Base-by-base conservation (phyloP, 1,140 invertebrate species). In the Pygmarrhopalites habei region DNA sequence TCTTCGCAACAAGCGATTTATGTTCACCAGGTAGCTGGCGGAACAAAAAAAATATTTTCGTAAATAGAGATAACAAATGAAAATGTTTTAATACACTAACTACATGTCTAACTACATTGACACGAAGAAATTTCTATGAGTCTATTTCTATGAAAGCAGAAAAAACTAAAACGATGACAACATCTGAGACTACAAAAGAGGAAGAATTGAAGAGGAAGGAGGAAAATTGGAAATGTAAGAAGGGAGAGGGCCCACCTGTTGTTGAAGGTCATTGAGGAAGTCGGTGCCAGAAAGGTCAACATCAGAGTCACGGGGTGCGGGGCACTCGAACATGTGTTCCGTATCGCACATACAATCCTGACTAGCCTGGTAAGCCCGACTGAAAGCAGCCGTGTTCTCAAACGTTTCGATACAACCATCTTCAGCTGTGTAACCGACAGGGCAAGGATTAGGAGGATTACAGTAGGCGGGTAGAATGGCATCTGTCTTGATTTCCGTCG, bases 381-480 rank as follows among this genome's bases (percentile, higher is more conserved):
- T 97, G 78, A 95, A 98, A 0, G 88, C 86, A 0, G 95, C 95
- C 0, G 91, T 92, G 75, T 99, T 98, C 72, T 95, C 92, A 73
- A 98, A 98, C 41, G 90, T 83, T 52, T 83, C 87, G 62, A 95
- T 80, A 75, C 96, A 99, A 69, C 93, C 87, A 78, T 97, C 88
- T 58, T 85, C 82, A 71, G 82, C 87, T 81, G 83, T 83, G 69
- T 89, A 90, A 66, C 87, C 89, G 66, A 89, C 81, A 0, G 95
- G 96, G 72, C 96, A 99, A 0, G 96, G 96, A 79, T 99, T 99
- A 5, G 95, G 95, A 1, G 96, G 96, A 74, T 96, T 96, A 75
- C 96, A 99, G 78, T 99, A 99, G 28, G 96, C 93, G 0, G 96
- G 96, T 12, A 99, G 79, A 26, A 88, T 85, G 15, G 87, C 86